These are phyloP conservation scores for Ibidorhyncha struthersii DNA, from an alignment of 2,113 vertebrate genomes.

Conservation along the genomic window DNA sequence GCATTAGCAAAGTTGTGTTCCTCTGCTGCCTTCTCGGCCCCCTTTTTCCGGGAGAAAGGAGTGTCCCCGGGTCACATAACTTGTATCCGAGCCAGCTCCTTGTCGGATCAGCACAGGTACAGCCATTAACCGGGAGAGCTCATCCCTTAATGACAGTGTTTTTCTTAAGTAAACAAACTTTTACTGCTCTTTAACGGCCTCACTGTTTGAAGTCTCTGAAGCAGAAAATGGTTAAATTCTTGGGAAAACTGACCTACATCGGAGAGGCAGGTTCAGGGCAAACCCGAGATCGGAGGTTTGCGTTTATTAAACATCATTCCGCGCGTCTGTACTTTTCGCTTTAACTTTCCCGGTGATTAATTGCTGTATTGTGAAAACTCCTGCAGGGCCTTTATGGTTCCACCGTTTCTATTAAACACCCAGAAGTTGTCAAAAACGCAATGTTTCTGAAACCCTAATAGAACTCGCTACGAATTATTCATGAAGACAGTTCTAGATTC, in stretches of 20 bases:
- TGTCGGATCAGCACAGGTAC: constrained; percentile 58
- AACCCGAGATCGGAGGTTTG: constrained; percentile 23
- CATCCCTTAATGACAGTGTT: constrained; percentile 72
- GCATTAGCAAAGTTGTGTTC: neutral
- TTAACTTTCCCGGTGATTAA: constrained; percentile 66
- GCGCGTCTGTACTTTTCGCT: constrained; percentile 37
- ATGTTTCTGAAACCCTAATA: constrained; percentile 77
- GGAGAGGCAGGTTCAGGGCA: constrained; percentile 64
- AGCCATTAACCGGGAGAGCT: constrained; percentile 45
- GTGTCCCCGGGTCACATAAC: neutral
- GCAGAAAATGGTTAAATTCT: constrained; percentile 82
- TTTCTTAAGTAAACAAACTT: constrained; percentile 81
- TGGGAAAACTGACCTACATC: constrained; percentile 76
- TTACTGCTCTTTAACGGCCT: constrained; percentile 76
- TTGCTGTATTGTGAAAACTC: constrained; percentile 60
- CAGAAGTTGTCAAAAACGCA: constrained; percentile 70
- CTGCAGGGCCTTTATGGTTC: constrained; percentile 54
- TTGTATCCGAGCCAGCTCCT: neutral
- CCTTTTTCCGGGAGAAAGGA: neutral
- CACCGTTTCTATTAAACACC: constrained; percentile 52
- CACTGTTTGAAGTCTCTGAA: constrained; percentile 78
- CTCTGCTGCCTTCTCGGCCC: neutral
- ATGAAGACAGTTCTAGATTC: constrained; percentile 78
- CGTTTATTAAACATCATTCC: constrained; percentile 61
- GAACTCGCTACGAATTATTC: constrained; percentile 79